Base-by-base conservation (phyloP, 2,888 invertebrate species). In the Leptodirus hochenwartii region DNA sequence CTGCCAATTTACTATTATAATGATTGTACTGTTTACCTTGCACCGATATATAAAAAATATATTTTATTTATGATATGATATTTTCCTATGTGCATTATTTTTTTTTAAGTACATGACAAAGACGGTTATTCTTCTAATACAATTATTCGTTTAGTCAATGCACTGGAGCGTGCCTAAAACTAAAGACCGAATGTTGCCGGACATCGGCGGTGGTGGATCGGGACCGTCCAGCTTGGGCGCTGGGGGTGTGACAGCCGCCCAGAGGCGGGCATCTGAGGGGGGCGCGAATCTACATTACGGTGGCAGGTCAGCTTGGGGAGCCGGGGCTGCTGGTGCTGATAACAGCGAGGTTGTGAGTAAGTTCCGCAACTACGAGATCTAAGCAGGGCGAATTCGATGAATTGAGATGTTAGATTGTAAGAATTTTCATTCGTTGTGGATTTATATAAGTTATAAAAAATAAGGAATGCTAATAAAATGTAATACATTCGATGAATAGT, bases 281-380 rank as follows among this genome's bases (percentile, higher is more conserved):
- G 82, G 82, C 4, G 80, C 81, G n/a, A 79, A 79, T 35, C 67
- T 74, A 15, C 72, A 71, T 46, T 69, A 66, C 64, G 64, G 65
- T 12, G 49, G 50, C 2, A 63, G 64, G 39, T 62, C 58, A 59
- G 14, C 34, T 8, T 20, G 20, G 20, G 60, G 58, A 43, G 63
- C 62, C 4, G 47, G 63, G 26, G 71, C 68, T 34, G 79, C 78
- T 66, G 72, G 72, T 45, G 20, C 20, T 6, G 6, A 6, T n/a
- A 20, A 20, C n/a, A 8, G 8, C 6, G 37, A 37, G 25, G 34
- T 37, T 41, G 78, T 81, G 58, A 76, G 67, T 55, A 82, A 84
- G 58, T 84, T 84, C 59, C 74, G 84, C 55, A 87, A 87, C 59
- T 87, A 87, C 60, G 85, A 88, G 59, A 85, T 87, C 52, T 88